phyloP scores from a whole-genome alignment of 1,140 invertebrate species.

The Diabrotica undecimpunctata region DNA sequence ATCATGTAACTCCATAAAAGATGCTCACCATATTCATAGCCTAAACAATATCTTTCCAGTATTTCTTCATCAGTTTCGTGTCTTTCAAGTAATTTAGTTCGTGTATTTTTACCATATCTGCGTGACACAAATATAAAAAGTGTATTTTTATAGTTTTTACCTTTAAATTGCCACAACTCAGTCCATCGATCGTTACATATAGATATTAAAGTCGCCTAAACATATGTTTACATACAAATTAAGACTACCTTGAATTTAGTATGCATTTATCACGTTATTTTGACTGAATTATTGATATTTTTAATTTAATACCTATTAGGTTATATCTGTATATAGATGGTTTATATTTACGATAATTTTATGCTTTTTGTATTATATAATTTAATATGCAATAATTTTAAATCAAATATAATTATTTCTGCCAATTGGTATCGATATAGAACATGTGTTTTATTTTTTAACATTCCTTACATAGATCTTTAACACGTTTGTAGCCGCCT shows the following conservation, averaged over 20 bases:
- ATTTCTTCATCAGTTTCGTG: background rate
- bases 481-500: background rate
- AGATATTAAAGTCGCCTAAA: background rate
- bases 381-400: background rate
- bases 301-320: background rate
- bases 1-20: no score
- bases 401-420: background rate
- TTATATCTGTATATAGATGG: conserved; percentile 1
- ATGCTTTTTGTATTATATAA: conserved; percentile 1
- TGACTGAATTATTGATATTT: conserved; percentile 1
- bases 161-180: background rate
- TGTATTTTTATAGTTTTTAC: background rate
- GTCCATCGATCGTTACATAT: no score
- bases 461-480: no score
- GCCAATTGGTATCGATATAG: background rate
- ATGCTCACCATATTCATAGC: no score
- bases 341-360: conserved; percentile 1
- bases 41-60: no score
- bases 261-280: conserved; percentile 2
- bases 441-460: background rate
- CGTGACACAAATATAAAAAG: background rate
- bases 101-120: background rate
- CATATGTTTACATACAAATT: background rate
- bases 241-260: background rate
- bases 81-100: background rate